Evolutionary conservation across 2,113 vertebrate species (phyloP).

Genomic region (Myrmecophaga tridactyla): DNA sequence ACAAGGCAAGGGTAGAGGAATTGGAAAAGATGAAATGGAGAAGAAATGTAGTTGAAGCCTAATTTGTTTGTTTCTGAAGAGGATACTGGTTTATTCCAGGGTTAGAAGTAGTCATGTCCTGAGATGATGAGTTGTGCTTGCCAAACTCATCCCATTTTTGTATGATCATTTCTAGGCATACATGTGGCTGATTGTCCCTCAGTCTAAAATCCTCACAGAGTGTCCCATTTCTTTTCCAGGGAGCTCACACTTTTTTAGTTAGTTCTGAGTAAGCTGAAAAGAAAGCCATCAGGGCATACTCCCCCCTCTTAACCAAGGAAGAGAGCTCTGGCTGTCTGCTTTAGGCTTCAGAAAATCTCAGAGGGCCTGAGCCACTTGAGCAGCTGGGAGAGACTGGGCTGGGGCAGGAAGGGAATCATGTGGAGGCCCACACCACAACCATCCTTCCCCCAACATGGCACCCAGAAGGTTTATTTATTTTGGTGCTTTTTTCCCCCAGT

Average conservation of each 20-base stretch:
- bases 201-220: not conserved
- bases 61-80: not conserved
- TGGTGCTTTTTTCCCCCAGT: not conserved
- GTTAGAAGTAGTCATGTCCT: not conserved
- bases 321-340: not conserved
- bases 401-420: not conserved
- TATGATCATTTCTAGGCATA: not conserved
- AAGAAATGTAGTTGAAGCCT: not conserved
- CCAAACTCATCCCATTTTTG: not conserved
- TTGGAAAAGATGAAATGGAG: not conserved
- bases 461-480: not conserved
- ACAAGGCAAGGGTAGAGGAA: not conserved
- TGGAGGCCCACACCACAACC: no score
- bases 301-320: not conserved
- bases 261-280: not conserved
- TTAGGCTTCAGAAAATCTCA: not conserved
- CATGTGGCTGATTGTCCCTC: not conserved
- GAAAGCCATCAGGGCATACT: not conserved
- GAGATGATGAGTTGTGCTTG: no score
- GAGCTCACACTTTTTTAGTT: not conserved
- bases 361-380: not conserved
- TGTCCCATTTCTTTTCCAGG: not conserved
- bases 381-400: not conserved
- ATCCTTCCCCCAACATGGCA: not conserved
- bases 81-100: not conserved